Percentiles rank a stretch among this genome's conserved stretches.
These are phyloP conservation scores for Drosophila mimetica DNA, from an alignment of 2,888 invertebrate species.

Conservation along the genomic window DNA sequence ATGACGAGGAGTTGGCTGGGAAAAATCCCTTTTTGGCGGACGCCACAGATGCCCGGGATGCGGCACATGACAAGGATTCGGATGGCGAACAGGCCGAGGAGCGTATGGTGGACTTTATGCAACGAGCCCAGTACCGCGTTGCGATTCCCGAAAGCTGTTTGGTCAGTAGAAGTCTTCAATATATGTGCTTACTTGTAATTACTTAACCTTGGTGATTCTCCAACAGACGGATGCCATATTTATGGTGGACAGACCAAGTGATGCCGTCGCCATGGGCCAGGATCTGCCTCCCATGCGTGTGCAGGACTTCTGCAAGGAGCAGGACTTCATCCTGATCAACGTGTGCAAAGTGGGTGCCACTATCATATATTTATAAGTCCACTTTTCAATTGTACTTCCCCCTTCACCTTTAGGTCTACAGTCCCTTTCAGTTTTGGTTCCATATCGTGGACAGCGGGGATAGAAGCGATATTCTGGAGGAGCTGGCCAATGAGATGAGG, in stretches of 20 bases:
- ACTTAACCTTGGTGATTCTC: background rate
- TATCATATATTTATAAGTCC: background rate
- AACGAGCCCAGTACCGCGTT: background rate
- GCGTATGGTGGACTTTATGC: background rate
- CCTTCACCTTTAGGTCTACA: slow-evolving; percentile 23
- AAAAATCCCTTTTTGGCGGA: background rate
- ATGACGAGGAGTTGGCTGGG: background rate
- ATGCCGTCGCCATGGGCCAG: slow-evolving; percentile 1
- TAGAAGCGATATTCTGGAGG: rapidly evolving
- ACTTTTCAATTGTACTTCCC: background rate
- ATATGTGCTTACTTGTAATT: background rate
- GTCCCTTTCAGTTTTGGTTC: slow-evolving; percentile 62
- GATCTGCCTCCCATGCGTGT: background rate
- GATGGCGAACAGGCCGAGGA: background rate
- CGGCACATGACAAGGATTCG: too few relatives aligned
- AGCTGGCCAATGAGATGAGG: background rate
- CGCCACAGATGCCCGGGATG: background rate
- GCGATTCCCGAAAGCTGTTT: background rate
- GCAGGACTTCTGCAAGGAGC: background rate
- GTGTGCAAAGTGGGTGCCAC: background rate
- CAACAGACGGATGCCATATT: slow-evolving; percentile 28
- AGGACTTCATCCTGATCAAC: background rate
- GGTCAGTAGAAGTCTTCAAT: background rate
- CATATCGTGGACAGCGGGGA: background rate
- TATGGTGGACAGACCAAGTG: slow-evolving; percentile 27